Base-by-base conservation (phyloP, 2,113 vertebrate species). In the Corythornis cristatus region DNA sequence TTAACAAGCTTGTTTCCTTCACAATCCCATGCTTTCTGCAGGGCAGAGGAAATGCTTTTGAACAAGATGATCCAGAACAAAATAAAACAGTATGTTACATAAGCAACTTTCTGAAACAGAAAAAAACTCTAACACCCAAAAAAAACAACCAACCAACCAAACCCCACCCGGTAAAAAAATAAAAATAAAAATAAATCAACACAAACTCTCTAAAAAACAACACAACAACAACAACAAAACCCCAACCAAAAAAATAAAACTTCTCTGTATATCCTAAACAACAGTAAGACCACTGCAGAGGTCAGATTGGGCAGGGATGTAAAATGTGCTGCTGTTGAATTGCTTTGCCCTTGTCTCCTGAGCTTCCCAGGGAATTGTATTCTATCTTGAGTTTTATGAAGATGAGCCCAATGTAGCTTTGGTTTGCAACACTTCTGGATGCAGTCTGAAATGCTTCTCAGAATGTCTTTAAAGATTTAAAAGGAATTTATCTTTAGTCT, bases 391-490 rank as follows among this genome's bases (percentile, higher is more conserved):
- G 40, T 85, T 93, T 90, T 91, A 92, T 67, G 84, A 95, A 93
- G 89, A 96, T 1, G 1, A 86, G 56, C 10, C 72, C 87, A 40
- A 12, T 45, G 75, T 93, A 93, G 71, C 81, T 91, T 64, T 77
- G 81, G 67, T 92, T 81, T 88, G 68, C 60, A 89, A 45, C 17
- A 67, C 60, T 93, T 88, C 84, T 77, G 61, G 23, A 51, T 74
- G 48, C 50, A 67, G 46, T 61, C 45, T 66, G 84, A 90, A 92
- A 57, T 0, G 2, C 40, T 76, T 58, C 54, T 86, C 70, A 84
- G 67, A 71, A 88, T 75, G 56, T 91, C 73, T 93, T 95, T 91
- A 89, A 90, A 94, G 85, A 88, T 94, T 95, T 85, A 93, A 93
- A 93, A 89, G 78, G n/a, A 96, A 78, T 81, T 94, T 74, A 65